Conservation (phyloP, 37 sponge, comb jelly and placozoan species). For the Bolinopsis microptera region DNA sequence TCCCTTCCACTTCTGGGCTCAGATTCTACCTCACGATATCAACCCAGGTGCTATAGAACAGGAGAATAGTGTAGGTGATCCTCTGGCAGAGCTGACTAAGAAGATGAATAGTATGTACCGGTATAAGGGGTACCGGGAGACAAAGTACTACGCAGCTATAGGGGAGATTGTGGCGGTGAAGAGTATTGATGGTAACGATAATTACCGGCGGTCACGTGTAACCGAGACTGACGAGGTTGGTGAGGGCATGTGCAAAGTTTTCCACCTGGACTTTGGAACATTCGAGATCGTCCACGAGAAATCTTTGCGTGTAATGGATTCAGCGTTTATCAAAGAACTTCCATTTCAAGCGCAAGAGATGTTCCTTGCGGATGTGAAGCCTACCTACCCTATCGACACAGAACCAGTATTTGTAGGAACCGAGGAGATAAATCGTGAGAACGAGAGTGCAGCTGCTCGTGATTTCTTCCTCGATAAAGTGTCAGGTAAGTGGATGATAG, state of each 20-base stretch:
- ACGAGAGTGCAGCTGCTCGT: background rate
- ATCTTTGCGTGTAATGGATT: conserved; percentile 7
- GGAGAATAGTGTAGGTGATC: background rate
- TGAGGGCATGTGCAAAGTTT: background rate
- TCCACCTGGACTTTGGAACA: conserved; percentile 50
- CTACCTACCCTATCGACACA: background rate
- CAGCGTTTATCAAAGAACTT: background rate
- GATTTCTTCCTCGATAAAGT: conserved; percentile 37
- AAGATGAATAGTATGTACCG: conserved; percentile 26
- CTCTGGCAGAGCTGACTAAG: background rate
- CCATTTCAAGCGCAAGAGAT: conserved; percentile 58
- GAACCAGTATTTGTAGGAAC: conserved; percentile 8
- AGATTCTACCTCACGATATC: conserved; percentile 60
- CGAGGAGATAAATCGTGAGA: background rate
- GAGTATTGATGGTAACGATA: background rate
- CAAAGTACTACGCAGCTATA: conserved; percentile 52
- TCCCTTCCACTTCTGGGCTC: conserved; percentile 63
- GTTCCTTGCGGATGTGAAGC: conserved; percentile 26
- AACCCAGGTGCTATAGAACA: conserved; percentile 29
- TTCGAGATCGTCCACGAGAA: conserved; percentile 39
- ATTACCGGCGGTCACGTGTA: conserved; percentile 34
- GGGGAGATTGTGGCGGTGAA: conserved; percentile 56
- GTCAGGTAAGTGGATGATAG: conserved; percentile 35
- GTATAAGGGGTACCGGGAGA: conserved; percentile 5
- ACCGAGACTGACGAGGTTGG: conserved; percentile 56